Percentiles rank a stretch among this genome's conserved stretches.
Conservation (phyloP, 1,140 invertebrate genomes). For the Hirudo medicinalis region DNA sequence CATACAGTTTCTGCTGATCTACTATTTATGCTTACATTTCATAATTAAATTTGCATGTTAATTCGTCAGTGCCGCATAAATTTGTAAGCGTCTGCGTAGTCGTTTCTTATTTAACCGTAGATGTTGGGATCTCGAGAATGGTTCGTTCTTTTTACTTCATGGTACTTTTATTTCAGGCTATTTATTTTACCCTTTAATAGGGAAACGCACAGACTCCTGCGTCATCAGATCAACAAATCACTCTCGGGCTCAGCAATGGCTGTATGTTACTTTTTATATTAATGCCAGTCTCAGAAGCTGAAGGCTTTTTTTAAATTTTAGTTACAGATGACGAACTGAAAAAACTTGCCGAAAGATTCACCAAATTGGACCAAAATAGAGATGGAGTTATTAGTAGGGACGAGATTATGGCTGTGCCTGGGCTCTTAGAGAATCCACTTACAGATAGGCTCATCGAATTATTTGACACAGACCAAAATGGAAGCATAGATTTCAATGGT, state of each 20-base stretch:
- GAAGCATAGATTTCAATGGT: slow-evolving; percentile 9
- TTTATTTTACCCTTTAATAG: background rate
- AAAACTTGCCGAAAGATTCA: slow-evolving; percentile 6
- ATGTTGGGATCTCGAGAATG: too few relatives aligned
- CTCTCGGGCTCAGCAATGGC: background rate
- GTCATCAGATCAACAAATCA: background rate
- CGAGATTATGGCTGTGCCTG: slow-evolving; percentile 4
- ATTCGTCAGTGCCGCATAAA: too few relatives aligned
- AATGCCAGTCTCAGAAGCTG: background rate
- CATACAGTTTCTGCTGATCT: too few relatives aligned
- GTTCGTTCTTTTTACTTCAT: too few relatives aligned
- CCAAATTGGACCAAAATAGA: slow-evolving; percentile 11
- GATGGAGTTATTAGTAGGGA: slow-evolving; percentile 11
- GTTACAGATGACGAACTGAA: slow-evolving; percentile 11
- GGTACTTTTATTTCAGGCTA: too few relatives aligned
- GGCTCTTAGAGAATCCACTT: background rate
- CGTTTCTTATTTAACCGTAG: too few relatives aligned
- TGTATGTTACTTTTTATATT: background rate
- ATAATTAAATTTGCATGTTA: too few relatives aligned
- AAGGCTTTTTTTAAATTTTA: slow-evolving; percentile 1
- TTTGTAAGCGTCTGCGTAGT: too few relatives aligned
- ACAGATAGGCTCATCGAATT: slow-evolving; percentile 5
- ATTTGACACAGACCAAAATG: slow-evolving; percentile 10
- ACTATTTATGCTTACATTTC: too few relatives aligned
- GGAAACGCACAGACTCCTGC: slow-evolving; percentile 7